phyloP scores from a whole-genome alignment of 1,140 invertebrate species.

The Cotesia vestalis region DNA sequence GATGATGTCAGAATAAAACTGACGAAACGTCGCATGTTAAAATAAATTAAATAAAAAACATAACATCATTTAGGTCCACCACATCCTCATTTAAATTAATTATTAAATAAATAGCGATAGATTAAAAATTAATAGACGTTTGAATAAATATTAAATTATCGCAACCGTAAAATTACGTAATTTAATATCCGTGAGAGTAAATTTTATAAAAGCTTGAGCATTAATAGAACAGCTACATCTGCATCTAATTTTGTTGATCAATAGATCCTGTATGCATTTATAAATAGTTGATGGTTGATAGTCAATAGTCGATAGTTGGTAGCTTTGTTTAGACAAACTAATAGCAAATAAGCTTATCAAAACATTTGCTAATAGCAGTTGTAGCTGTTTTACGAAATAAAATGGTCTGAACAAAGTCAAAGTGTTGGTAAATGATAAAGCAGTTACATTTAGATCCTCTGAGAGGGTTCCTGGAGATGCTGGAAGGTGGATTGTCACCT shows the following conservation, averaged over 20 bases:
- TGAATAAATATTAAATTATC: background rate
- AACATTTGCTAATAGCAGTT: background rate
- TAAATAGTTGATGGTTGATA: background rate
- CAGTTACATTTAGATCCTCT: constrained; percentile 83
- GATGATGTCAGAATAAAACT: too few relatives aligned
- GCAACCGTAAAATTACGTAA: background rate
- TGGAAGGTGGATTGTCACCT: constrained; percentile 63
- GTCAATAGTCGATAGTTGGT: too few relatives aligned
- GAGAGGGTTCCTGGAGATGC: constrained; percentile 76
- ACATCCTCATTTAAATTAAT: too few relatives aligned
- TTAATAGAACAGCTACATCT: too few relatives aligned
- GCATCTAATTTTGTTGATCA: too few relatives aligned
- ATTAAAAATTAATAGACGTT: background rate
- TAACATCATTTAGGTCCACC: too few relatives aligned
- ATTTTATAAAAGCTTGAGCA: too few relatives aligned
- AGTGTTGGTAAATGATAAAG: constrained; percentile 55
- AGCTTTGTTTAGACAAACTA: too few relatives aligned
- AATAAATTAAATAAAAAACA: too few relatives aligned
- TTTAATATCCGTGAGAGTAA: background rate
- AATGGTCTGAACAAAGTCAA: constrained; percentile 36
- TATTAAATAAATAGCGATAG: background rate
- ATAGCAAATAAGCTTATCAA: too few relatives aligned
- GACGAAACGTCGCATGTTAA: too few relatives aligned
- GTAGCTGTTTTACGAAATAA: constrained; percentile 5
- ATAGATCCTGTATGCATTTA: background rate